phyloP scores from a whole-genome alignment of 2,113 vertebrate genomes.

The Plecturocebus donacophilus region DNA sequence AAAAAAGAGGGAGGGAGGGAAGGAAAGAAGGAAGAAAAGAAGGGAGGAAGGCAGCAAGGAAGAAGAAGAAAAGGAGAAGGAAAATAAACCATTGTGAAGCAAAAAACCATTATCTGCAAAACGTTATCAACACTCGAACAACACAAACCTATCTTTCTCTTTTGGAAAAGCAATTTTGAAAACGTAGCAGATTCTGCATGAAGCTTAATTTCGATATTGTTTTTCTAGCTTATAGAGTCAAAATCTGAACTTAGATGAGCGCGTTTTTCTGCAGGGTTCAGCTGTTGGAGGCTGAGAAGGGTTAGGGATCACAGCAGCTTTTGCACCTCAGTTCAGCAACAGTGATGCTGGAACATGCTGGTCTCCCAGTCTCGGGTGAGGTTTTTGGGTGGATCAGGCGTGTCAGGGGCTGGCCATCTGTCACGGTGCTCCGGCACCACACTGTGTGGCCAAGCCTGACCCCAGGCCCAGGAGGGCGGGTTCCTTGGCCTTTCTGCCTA shows the following conservation, averaged over 20 bases:
- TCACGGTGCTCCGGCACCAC: accelerated
- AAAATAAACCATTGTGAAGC: accelerated
- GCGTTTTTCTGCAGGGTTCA: accelerated
- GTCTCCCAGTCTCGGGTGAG: accelerated
- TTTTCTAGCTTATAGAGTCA: background rate
- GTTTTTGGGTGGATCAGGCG: accelerated
- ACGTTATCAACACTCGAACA: accelerated
- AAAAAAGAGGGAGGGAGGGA: background rate
- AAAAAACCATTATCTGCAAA: background rate
- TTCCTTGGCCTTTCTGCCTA: background rate
- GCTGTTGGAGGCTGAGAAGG: too few species aligned
- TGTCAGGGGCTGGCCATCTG: accelerated
- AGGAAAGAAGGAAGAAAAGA: background rate
- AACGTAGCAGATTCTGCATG: background rate
- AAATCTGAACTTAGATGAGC: background rate
- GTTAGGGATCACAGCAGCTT: accelerated
- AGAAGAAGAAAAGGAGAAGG: background rate
- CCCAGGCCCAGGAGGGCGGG: background rate
- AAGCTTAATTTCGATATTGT: accelerated
- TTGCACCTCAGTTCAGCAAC: accelerated
- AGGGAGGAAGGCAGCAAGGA: too few species aligned
- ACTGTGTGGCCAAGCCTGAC: accelerated
- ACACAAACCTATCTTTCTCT: too few species aligned
- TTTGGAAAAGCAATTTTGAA: background rate
- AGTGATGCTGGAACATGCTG: accelerated